A percentile compares a stretch with the other conserved stretches of the same genome.
These are phyloP conservation scores for Cydia strobilella DNA, from an alignment of 1,140 invertebrate species.

Conservation along the genomic window DNA sequence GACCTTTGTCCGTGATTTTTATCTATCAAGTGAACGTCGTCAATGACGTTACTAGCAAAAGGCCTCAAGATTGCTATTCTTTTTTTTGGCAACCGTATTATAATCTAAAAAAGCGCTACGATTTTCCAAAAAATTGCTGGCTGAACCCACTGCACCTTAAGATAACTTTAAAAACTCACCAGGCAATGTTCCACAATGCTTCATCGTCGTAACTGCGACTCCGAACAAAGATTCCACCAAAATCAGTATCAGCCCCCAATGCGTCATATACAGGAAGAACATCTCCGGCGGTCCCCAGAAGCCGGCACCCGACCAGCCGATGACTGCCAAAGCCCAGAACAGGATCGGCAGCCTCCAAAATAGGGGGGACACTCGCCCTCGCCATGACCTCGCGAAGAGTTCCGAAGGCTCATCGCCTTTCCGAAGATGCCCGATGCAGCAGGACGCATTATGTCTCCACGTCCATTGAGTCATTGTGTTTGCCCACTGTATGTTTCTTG, in stretches of 20 bases:
- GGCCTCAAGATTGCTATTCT: too few species aligned
- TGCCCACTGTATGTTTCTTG: constrained; percentile 33
- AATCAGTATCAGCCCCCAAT: constrained; percentile 69
- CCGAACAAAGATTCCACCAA: constrained; percentile 63
- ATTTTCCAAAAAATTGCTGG: too few species aligned
- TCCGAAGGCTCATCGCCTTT: constrained; percentile 52
- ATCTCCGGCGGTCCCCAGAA: constrained; percentile 67
- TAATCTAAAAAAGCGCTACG: too few species aligned
- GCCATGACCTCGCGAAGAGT: constrained; percentile 58
- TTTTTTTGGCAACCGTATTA: too few species aligned
- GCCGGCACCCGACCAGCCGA: constrained; percentile 52
- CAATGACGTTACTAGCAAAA: too few species aligned
- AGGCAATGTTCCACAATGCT: constrained; percentile 39
- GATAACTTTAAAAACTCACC: constrained; percentile 45
- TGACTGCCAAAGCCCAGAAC: constrained; percentile 55
- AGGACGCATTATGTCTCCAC: constrained; percentile 47
- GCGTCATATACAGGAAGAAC: constrained; percentile 73
- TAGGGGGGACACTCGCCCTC: constrained; percentile 53
- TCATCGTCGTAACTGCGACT: constrained; percentile 55
- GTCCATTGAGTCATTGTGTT: constrained; percentile 47
- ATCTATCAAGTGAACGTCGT: too few species aligned
- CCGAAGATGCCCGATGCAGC: constrained; percentile 49
- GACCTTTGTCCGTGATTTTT: too few species aligned
- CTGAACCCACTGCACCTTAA: too few species aligned
- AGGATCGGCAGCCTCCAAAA: constrained; percentile 67